These are phyloP conservation scores for Erebia palarica DNA, from an alignment of 2,888 invertebrate genomes.

Conservation along the genomic window DNA sequence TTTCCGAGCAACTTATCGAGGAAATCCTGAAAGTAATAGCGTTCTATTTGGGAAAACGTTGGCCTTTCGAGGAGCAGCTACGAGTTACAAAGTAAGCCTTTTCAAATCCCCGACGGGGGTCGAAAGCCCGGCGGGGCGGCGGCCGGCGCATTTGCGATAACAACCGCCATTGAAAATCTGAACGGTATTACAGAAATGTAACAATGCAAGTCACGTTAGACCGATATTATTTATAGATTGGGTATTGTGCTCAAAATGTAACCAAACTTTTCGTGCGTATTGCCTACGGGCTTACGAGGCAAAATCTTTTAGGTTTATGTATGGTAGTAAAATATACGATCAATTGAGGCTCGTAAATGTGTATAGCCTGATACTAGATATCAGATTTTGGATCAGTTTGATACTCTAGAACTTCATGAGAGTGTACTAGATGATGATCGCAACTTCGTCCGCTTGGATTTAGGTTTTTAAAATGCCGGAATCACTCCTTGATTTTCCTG, in stretches of 20 bases:
- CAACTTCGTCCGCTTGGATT: no score
- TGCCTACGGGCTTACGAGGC: not conserved
- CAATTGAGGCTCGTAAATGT: not conserved
- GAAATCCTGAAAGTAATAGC: slow-evolving; percentile 22
- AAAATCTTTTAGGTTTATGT: not conserved
- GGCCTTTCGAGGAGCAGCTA: slow-evolving; percentile 17
- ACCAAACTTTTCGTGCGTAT: slow-evolving; percentile 11
- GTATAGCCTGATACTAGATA: not conserved
- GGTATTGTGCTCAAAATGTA: slow-evolving; percentile 15
- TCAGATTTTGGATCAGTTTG: no score
- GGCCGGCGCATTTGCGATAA: slow-evolving; percentile 25
- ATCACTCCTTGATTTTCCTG: no score
- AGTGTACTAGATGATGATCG: no score
- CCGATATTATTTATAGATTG: slow-evolving; percentile 18
- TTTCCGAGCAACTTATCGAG: slow-evolving; percentile 6
- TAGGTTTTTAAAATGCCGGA: no score
- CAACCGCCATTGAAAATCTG: slow-evolving; percentile 25
- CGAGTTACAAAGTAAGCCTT: slow-evolving; percentile 28
- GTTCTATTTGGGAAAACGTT: slow-evolving; percentile 29
- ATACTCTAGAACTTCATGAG: no score
- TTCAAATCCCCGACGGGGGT: slow-evolving; percentile 31
- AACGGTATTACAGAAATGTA: slow-evolving; percentile 16
- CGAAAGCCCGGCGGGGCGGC: slow-evolving; percentile 18
- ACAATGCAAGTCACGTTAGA: slow-evolving; percentile 19
- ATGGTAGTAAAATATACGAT: not conserved